Evolutionary conservation across 2,888 invertebrate genomes (phyloP).

Genomic region (Diarsia brunnea): DNA sequence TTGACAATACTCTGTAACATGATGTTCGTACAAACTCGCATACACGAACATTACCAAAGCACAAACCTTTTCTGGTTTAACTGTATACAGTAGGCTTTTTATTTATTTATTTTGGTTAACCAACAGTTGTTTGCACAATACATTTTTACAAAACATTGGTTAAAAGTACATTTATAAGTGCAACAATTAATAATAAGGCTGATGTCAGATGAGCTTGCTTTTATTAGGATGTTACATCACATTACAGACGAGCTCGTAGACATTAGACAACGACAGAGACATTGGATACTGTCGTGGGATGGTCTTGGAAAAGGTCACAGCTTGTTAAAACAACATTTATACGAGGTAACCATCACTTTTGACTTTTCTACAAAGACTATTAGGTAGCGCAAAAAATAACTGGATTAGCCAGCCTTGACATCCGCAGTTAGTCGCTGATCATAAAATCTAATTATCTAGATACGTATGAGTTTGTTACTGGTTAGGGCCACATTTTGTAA

Average conservation of each 20-base stretch:
- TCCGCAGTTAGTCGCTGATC: slow-evolving; percentile 8
- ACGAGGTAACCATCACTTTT: background rate
- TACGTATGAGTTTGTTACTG: slow-evolving; percentile 6
- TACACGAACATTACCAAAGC: background rate
- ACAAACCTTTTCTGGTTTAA: background rate
- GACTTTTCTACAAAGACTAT: background rate
- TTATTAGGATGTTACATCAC: slow-evolving; percentile 48
- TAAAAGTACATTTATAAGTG: too few species aligned
- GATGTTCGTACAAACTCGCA: background rate
- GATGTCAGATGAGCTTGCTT: slow-evolving; percentile 14
- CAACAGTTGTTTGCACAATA: too few species aligned
- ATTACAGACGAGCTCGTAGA: slow-evolving; percentile 27
- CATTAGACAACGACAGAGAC: background rate
- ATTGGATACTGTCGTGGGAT: slow-evolving; percentile 26
- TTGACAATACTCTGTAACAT: background rate
- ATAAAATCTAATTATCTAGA: slow-evolving; percentile 24
- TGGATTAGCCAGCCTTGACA: slow-evolving; percentile 32
- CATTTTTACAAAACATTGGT: too few species aligned
- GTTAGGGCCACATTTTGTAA: slow-evolving; percentile 1
- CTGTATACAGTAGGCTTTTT: too few species aligned
- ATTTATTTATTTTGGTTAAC: too few species aligned
- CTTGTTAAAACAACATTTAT: background rate
- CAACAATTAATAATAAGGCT: too few species aligned
- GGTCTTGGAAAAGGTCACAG: slow-evolving; percentile 26
- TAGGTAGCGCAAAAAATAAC: slow-evolving; percentile 14